Evolutionary conservation across 2,113 vertebrate species (phyloP), one percentile per base, ranked within the genome.

Genomic region (Sitta europaea): DNA sequence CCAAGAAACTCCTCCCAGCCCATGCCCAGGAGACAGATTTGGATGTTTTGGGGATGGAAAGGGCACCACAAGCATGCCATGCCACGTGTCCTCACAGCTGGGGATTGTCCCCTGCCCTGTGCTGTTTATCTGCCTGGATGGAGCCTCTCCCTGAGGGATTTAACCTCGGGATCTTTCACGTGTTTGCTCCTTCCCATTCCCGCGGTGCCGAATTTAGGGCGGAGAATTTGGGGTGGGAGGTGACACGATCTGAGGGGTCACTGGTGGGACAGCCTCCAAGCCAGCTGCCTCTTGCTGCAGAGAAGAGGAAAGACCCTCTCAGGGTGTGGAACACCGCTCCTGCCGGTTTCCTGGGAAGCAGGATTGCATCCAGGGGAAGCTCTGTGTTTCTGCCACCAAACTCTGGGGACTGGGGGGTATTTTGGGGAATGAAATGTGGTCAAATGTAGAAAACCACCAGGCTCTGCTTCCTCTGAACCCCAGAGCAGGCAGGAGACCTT

Each of bases 131-230:
- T 31, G 31, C 14, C 51, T 27, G 42, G 20, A 36, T 59, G 71
- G 65, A 81, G 29, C 51, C 35, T 70, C 23, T 82, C 47, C 63
- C 55, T 35, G 22, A 1, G 14, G 38, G 59, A 62, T 84, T 73
- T 24, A 17, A 4, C n/a, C 59, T 89, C 36, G 10, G 68, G 45
- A 73, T 15, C 53, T 70, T 89, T 48, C 72, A 53, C 22, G 13
- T 15, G 0, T 74, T 53, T 36, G 23, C 29, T 50, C 47, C 75
- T 62, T 51, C 35, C 14, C 23, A 1, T 18, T 83, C 45, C 76
- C 6, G 48, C 0, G 0, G 47, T 18, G 57, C 61, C 43, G 13
- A 2, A 20, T 66, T 74, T 24, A 14, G 54, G 9, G 0, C 7
- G 54, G 73, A 70, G 38, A 36, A 28, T 63, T 48, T 62, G 55